These are phyloP conservation scores for Ormyrus labotus DNA, from an alignment of 2,888 invertebrate species.

Conservation along the genomic window DNA sequence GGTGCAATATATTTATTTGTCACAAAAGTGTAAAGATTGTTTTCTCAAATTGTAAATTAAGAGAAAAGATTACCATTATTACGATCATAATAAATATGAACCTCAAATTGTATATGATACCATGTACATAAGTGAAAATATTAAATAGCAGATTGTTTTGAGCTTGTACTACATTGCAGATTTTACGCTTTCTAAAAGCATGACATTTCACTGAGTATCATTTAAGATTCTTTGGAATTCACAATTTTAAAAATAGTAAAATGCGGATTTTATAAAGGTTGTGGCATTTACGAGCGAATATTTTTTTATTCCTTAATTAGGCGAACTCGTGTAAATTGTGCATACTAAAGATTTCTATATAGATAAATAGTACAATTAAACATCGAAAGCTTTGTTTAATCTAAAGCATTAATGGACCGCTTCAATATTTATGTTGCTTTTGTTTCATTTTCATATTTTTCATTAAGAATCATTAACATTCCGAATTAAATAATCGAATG, in stretches of 20 bases:
- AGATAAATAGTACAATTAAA: slow-evolving; percentile 38
- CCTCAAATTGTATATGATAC: slow-evolving; percentile 67
- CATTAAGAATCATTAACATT: slow-evolving; percentile 21
- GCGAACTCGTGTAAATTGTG: slow-evolving; percentile 27
- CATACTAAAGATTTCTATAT: slow-evolving; percentile 15
- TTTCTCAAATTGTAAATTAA: slow-evolving; percentile 51
- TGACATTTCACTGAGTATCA: slow-evolving; percentile 66
- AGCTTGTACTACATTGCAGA: slow-evolving; percentile 49
- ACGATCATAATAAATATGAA: slow-evolving; percentile 55
- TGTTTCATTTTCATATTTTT: slow-evolving; percentile 21
- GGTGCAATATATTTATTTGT: slow-evolving; percentile 41
- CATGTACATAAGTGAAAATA: slow-evolving; percentile 65
- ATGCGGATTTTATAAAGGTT: slow-evolving; percentile 45
- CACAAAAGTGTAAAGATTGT: slow-evolving; percentile 30
- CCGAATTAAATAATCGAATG: slow-evolving; percentile 42
- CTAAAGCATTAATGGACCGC: slow-evolving; percentile 19
- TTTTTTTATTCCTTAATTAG: slow-evolving; percentile 48
- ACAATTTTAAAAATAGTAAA: slow-evolving; percentile 28
- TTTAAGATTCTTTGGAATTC: slow-evolving; percentile 21
- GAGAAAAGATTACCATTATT: slow-evolving; percentile 44
- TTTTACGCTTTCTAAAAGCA: slow-evolving; percentile 70
- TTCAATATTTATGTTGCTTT: slow-evolving; percentile 14
- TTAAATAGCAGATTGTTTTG: slow-evolving; percentile 53
- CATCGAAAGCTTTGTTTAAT: slow-evolving; percentile 40
- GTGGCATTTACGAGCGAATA: slow-evolving; percentile 38